Base-by-base conservation (phyloP, 2,888 invertebrate genomes). In the Drosophila nigritarsus region DNA sequence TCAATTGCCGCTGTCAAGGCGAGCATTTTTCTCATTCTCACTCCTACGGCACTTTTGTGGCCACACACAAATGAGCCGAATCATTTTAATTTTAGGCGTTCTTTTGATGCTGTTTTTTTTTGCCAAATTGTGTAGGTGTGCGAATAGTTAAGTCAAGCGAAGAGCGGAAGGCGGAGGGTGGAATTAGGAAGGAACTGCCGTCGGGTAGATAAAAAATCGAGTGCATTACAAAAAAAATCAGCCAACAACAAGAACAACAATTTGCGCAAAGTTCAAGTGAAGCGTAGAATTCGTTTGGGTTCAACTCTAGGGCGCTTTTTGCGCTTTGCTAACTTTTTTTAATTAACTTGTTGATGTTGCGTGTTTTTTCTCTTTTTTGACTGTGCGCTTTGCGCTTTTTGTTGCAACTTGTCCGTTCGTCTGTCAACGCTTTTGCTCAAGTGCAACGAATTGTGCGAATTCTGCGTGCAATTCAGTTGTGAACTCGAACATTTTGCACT, bases 341-440 rank as follows among this genome's bases (percentile, higher is more conserved):
- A 90, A 89, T 90, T 74, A 84, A 90, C 87, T 90, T 85, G 85
- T 86, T 90, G 89, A 90, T 78, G 73, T 83, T 89, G 67, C 62
- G 60, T 77, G 61, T 51, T 65, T 65, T 56, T 66, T 62, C 54
- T 62, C 7, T 54, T 51, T 50, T 51, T 15, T 27, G 55, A 38
- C 45, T 45, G 62, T 66, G 58, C 51, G 64, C 24, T 59, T 82
- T 38, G 27, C 38, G 15, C 63, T 54, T 55, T 64, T 70, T 82
- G 67, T 73, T 65, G 69, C 67, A 62, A 36, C 24, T 61, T 56
- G 55, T 65, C 50, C 66, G 55, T 24, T 62, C 83, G 74, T 65
- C 82, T 72, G 70, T 76, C 87, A 88, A 85, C 74, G 75, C 72
- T 73, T 72, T 80, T 78, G 78, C 71, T 71, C 63, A 79, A 83